These are phyloP conservation scores for Nannospalax galili DNA, from an alignment of 2,113 vertebrate species.

Conservation along the genomic window DNA sequence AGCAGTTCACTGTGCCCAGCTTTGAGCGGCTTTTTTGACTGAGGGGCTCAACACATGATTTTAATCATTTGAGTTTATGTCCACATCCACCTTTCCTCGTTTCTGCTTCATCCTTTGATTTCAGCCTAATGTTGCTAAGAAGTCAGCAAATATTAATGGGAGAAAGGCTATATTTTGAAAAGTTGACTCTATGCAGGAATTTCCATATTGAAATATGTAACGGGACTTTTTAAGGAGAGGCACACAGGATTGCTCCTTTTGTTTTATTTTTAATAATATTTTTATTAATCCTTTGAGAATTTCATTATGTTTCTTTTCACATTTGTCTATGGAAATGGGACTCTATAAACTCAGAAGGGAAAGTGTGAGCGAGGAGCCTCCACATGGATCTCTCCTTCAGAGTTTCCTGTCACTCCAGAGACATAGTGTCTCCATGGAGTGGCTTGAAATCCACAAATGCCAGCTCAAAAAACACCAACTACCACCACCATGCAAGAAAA, in stretches of 20 bases:
- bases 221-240: background rate
- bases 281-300: background rate
- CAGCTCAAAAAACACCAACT: background rate
- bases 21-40: background rate
- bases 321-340: background rate
- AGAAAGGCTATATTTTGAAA: background rate
- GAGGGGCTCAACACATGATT: background rate
- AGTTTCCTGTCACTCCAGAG: background rate
- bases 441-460: conserved; percentile 36
- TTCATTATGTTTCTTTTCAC: conserved; percentile 10
- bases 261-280: too few relatives aligned
- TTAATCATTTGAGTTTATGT: background rate
- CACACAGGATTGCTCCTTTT: background rate
- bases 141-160: background rate
- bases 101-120: conserved; percentile 41
- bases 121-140: background rate
- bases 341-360: background rate
- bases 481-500: conserved; percentile 23
- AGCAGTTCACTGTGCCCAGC: background rate
- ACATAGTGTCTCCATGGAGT: conserved; percentile 17
- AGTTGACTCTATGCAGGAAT: background rate
- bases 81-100: background rate
- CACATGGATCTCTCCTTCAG: background rate
- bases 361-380: background rate
- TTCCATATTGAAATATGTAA: conserved; percentile 11